These are phyloP conservation scores for Anagyrus pseudococci DNA, from an alignment of 2,888 invertebrate species.

Conservation along the genomic window DNA sequence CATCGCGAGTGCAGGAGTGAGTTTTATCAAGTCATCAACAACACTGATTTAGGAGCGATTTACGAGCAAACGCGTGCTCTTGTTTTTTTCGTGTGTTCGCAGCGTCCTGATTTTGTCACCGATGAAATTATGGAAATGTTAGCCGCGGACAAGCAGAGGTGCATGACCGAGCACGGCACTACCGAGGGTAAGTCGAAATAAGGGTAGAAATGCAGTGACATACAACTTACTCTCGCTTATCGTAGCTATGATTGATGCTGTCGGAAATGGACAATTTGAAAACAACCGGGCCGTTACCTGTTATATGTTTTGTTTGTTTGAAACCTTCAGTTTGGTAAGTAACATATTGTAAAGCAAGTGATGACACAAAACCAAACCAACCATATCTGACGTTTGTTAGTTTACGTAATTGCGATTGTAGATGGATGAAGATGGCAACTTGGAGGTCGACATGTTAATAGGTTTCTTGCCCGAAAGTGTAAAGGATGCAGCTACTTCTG, in stretches of 20 bases:
- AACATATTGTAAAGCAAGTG: no score
- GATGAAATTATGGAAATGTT: conserved; percentile 54
- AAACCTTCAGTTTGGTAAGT: conserved; percentile 54
- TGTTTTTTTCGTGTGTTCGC: conserved; percentile 1
- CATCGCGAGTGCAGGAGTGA: conserved; percentile 20
- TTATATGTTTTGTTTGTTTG: conserved; percentile 56
- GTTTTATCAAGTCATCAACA: neutral
- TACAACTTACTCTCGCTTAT: no score
- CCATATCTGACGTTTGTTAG: no score
- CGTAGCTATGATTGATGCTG: conserved; percentile 51
- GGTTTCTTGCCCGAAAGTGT: conserved; percentile 50
- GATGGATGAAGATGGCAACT: conserved; percentile 53
- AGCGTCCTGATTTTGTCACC: conserved; percentile 55
- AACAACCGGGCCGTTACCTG: conserved; percentile 52
- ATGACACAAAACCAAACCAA: no score
- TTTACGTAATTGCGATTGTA: conserved; percentile 24
- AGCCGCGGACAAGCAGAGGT: conserved; percentile 50
- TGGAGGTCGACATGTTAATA: conserved; percentile 53
- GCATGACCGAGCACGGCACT: conserved; percentile 55
- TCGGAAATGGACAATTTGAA: conserved; percentile 45
- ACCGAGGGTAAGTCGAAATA: conserved; percentile 53
- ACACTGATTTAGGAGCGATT: neutral
- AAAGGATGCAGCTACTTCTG: conserved; percentile 39
- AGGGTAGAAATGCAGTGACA: no score
- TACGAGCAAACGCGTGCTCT: neutral